These are phyloP conservation scores for Nothobranchius furzeri DNA, from an alignment of 2,113 vertebrate genomes.

Conservation along the genomic window DNA sequence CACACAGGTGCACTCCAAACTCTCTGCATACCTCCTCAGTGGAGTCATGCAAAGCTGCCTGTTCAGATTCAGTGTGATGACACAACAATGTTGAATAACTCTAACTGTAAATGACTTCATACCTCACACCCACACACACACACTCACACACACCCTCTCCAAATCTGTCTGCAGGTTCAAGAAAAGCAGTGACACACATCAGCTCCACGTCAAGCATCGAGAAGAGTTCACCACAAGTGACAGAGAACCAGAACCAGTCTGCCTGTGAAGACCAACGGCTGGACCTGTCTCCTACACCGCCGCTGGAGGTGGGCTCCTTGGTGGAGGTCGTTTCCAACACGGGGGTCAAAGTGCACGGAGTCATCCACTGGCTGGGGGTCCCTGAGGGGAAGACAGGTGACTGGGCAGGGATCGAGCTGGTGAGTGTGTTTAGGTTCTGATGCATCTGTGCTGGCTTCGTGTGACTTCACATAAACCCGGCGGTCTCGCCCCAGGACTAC, in stretches of 20 bases:
- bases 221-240: background rate
- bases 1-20: constrained; percentile 14
- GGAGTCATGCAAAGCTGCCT: constrained; percentile 21
- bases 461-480: background rate
- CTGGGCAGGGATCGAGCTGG: constrained; percentile 80
- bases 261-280: constrained; percentile 2
- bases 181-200: constrained; percentile 42
- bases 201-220: constrained; percentile 60
- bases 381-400: constrained; percentile 50
- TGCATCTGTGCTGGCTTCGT: background rate
- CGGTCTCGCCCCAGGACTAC: constrained; percentile 65
- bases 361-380: constrained; percentile 77
- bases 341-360: constrained; percentile 72
- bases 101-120: background rate
- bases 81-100: constrained; percentile 21
- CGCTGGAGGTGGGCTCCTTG: constrained; percentile 76
- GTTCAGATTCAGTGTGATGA: constrained; percentile 39
- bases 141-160: background rate
- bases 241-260: background rate
- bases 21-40: constrained; percentile 41
- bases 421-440: constrained; percentile 37
- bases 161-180: constrained; percentile 47
- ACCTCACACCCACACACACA: too few relatives aligned
- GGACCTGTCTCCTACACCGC: background rate
- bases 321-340: constrained; percentile 72